Evolutionary conservation across 2,113 vertebrate species (phyloP).

Genomic region (Manacus vitellinus): DNA sequence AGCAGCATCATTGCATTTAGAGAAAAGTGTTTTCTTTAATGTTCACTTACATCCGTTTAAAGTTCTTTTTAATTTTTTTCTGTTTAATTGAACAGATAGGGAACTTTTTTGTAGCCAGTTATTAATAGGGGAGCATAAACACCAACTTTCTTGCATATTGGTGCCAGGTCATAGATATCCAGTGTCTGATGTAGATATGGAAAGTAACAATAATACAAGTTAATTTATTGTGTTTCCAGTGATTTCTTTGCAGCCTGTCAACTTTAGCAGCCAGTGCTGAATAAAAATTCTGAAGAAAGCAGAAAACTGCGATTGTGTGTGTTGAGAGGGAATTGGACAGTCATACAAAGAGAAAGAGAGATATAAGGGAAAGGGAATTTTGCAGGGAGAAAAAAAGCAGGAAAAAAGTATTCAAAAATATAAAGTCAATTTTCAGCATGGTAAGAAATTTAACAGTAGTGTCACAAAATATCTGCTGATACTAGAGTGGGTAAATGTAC

Average conservation of each 20-base stretch:
- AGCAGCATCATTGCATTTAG: neutral
- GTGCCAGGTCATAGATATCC: neutral
- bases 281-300: neutral
- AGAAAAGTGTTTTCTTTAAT: neutral
- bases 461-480: neutral
- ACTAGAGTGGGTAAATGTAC: neutral
- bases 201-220: neutral
- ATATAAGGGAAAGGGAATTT: neutral
- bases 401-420: neutral
- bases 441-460: neutral
- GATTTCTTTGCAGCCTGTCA: neutral
- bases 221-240: neutral
- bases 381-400: neutral
- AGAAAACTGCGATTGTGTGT: neutral
- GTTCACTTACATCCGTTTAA: neutral
- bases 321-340: neutral
- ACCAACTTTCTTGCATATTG: neutral
- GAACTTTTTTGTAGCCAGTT: neutral
- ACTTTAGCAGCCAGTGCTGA: neutral
- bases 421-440: neutral
- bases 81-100: neutral
- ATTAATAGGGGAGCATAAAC: neutral
- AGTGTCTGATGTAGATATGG: neutral
- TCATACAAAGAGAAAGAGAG: neutral
- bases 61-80: neutral